A percentile compares a stretch with the other conserved stretches of the same genome.
Conservation (phyloP, 1,140 invertebrate species). For the Drosophila bocqueti region DNA sequence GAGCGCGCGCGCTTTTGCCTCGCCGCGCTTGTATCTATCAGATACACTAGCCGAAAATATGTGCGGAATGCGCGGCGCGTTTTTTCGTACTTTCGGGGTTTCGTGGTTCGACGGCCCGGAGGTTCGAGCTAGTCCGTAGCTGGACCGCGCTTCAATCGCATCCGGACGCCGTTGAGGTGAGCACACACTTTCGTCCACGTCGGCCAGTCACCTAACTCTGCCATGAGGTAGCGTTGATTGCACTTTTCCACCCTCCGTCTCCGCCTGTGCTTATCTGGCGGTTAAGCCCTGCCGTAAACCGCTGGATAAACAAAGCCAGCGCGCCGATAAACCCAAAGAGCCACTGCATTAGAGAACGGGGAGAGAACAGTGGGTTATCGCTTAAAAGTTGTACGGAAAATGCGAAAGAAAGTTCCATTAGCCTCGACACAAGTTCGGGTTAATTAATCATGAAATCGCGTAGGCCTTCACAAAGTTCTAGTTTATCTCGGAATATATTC, state of each 20-base stretch:
- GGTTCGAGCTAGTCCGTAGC: slow-evolving; percentile 16
- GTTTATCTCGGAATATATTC: background rate
- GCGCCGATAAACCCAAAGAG: slow-evolving; percentile 7
- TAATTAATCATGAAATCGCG: background rate
- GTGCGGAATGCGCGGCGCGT: slow-evolving; percentile 53
- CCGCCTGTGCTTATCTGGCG: slow-evolving; percentile 16
- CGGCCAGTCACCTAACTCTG: slow-evolving; percentile 7
- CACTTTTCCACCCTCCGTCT: background rate
- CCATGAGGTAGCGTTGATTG: slow-evolving; percentile 38
- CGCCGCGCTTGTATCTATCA: slow-evolving; percentile 42
- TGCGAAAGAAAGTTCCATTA: background rate
- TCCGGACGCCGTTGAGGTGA: slow-evolving; percentile 46
- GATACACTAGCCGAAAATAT: slow-evolving; percentile 57
- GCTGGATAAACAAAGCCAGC: slow-evolving; percentile 15
- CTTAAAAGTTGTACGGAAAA: background rate
- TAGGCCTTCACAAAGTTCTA: background rate
- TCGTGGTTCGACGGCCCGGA: slow-evolving; percentile 5
- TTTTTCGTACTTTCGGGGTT: slow-evolving; percentile 3
- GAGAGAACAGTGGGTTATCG: slow-evolving; percentile 4
- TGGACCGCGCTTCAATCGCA: slow-evolving; percentile 47
- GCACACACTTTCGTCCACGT: slow-evolving; percentile 24
- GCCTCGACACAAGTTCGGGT: background rate
- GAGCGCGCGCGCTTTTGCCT: slow-evolving; percentile 33
- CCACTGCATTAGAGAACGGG: background rate
- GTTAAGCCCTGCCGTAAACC: slow-evolving; percentile 20